Evolutionary conservation across 2,113 vertebrate species (phyloP).

Genomic region (Sylvietta virens): DNA sequence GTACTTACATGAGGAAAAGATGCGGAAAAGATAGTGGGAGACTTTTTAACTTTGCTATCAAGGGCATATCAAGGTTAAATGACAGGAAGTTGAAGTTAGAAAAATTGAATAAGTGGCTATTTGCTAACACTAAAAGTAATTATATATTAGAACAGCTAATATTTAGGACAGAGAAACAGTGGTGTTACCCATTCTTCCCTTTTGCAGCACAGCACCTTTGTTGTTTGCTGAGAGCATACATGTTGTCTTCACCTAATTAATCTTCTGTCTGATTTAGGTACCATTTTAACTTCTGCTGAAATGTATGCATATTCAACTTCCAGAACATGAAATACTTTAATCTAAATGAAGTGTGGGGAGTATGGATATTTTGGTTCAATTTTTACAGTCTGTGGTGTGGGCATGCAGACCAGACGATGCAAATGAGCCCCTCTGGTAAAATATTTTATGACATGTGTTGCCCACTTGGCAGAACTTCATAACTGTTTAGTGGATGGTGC

Average conservation of each 20-base stretch:
- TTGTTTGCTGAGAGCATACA: background rate
- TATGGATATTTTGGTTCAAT: background rate
- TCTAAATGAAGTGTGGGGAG: background rate
- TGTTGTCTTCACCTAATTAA: background rate
- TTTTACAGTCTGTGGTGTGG: background rate
- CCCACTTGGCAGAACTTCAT: background rate
- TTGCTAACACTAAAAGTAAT: background rate
- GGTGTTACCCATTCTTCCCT: background rate
- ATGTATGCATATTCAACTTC: background rate
- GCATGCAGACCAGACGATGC: background rate
- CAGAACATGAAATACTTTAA: background rate
- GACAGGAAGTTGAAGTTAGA: constrained; percentile 18
- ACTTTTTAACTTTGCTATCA: background rate
- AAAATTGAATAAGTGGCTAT: background rate
- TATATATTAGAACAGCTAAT: background rate
- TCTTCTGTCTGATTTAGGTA: background rate
- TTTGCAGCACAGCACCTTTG: background rate
- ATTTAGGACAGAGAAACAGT: background rate
- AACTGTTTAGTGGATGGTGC: background rate
- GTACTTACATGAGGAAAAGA: constrained; percentile 10
- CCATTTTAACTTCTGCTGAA: background rate
- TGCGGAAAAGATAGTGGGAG: constrained; percentile 1
- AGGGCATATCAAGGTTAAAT: background rate
- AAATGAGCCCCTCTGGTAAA: background rate
- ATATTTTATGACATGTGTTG: background rate